A percentile compares a stretch with the other conserved stretches of the same genome.
phyloP scores from a whole-genome alignment of 2,797 vertebrate genomes.

The Catostomus latipinnis region DNA sequence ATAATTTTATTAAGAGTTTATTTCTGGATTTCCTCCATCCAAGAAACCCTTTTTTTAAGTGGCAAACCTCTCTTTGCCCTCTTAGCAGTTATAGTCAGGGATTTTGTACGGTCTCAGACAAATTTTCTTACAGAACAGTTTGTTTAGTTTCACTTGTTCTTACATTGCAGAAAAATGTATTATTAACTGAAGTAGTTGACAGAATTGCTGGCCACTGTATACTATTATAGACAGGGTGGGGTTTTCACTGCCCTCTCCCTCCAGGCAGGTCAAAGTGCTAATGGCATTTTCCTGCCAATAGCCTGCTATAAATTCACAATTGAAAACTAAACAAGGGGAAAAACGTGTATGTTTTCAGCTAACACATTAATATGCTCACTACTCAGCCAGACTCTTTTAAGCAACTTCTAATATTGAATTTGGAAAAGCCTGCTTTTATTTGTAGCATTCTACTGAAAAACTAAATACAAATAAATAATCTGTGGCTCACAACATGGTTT shows the following conservation, averaged over 20 bases:
- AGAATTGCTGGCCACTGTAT: conserved; percentile 16
- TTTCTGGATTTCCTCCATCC: neutral
- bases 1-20: neutral
- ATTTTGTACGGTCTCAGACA: neutral
- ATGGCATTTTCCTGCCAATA: conserved; percentile 78
- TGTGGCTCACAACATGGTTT: conserved; percentile 9
- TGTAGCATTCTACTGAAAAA: conserved; percentile 22
- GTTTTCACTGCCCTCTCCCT: conserved; percentile 62
- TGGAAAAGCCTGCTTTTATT: conserved; percentile 37
- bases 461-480: too few species aligned
- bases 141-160: conserved; percentile 12
- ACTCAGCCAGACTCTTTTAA: conserved; percentile 19
- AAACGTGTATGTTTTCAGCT: conserved; percentile 21
- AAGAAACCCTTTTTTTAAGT: neutral
- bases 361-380: conserved; percentile 34
- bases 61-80: neutral
- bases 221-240: conserved; percentile 43
- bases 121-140: conserved; percentile 17
- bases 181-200: neutral
- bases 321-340: conserved; percentile 37
- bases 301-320: conserved; percentile 69
- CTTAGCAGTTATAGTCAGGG: neutral
- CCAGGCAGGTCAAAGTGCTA: conserved; percentile 70
- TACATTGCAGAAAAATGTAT: conserved; percentile 19
- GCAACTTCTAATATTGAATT: conserved; percentile 17